These are phyloP conservation scores for Electrona antarctica DNA, from an alignment of 2,113 vertebrate genomes.

Conservation along the genomic window DNA sequence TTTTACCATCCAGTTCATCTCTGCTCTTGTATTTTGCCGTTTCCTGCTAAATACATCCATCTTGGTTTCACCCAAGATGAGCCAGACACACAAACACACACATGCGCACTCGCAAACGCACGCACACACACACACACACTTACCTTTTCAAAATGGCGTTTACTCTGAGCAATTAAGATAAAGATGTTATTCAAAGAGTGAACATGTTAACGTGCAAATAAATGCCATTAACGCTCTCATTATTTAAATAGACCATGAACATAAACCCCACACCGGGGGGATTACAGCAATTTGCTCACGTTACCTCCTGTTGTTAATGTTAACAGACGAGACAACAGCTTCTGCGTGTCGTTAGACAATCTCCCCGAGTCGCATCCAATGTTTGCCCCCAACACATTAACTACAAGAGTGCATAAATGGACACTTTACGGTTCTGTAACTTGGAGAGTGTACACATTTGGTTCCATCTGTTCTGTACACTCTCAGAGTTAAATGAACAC, in stretches of 20 bases:
- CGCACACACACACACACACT: constrained; percentile 19
- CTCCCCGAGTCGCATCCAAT: constrained; percentile 56
- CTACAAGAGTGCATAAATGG: no score
- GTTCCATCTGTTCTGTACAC: no score
- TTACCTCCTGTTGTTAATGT: constrained; percentile 40
- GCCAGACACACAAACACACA: constrained; percentile 10
- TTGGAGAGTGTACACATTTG: no score
- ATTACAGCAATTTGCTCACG: constrained; percentile 32
- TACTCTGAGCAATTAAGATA: constrained; percentile 38
- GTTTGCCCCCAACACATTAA: constrained; percentile 14
- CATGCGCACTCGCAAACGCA: neutral
- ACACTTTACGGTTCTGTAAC: no score
- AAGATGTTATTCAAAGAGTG: constrained; percentile 10
- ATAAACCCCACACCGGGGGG: constrained; percentile 12
- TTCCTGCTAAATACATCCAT: neutral
- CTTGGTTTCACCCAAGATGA: constrained; percentile 30
- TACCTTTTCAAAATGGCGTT: constrained; percentile 3
- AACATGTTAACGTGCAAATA: constrained; percentile 6
- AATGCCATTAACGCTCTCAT: constrained; percentile 2
- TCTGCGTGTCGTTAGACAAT: constrained; percentile 46
- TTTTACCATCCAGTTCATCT: constrained; percentile 23
- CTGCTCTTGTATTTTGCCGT: constrained; percentile 51
- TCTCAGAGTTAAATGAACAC: no score
- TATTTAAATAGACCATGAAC: constrained; percentile 17
- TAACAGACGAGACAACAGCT: constrained; percentile 27